These are phyloP conservation scores for Zoanthus sansibaricus DNA, from an alignment of 92 coral and sea anemone genomes.

Conservation along the genomic window DNA sequence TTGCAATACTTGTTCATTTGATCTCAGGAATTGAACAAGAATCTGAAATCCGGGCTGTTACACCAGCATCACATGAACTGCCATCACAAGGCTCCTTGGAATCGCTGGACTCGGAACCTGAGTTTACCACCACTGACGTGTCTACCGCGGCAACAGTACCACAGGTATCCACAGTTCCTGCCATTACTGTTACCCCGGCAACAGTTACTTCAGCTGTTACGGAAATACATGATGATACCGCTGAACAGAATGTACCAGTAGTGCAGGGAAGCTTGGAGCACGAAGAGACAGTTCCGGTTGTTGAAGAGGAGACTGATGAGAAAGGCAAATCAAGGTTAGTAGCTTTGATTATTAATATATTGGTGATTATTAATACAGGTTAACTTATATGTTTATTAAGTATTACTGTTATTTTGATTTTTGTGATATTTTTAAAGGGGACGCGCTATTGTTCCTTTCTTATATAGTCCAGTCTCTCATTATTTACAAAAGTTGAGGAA, in stretches of 20 bases:
- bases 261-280: constrained; percentile 76
- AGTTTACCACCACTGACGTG: constrained; percentile 62
- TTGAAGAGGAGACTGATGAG: constrained; percentile 61
- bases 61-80: constrained; percentile 32
- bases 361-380: too few relatives aligned
- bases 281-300: constrained; percentile 61
- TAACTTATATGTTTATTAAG: too few relatives aligned
- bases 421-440: too few relatives aligned
- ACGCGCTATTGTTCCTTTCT: too few relatives aligned
- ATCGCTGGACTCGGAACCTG: constrained; percentile 83
- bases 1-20: background rate
- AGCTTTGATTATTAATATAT: too few relatives aligned
- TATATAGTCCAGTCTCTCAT: too few relatives aligned
- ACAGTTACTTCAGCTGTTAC: constrained; percentile 22
- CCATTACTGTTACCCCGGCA: constrained; percentile 81
- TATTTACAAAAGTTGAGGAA: too few relatives aligned
- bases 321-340: constrained; percentile 32
- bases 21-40: constrained; percentile 37
- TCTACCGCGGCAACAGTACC: constrained; percentile 50
- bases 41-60: constrained; percentile 1
- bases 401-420: too few relatives aligned
- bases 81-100: constrained; percentile 81
- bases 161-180: constrained; percentile 68
- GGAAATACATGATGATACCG: constrained; percentile 70
- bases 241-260: constrained; percentile 99